Conservation (phyloP, 2,113 vertebrate species). For the Pterocles burchelli region DNA sequence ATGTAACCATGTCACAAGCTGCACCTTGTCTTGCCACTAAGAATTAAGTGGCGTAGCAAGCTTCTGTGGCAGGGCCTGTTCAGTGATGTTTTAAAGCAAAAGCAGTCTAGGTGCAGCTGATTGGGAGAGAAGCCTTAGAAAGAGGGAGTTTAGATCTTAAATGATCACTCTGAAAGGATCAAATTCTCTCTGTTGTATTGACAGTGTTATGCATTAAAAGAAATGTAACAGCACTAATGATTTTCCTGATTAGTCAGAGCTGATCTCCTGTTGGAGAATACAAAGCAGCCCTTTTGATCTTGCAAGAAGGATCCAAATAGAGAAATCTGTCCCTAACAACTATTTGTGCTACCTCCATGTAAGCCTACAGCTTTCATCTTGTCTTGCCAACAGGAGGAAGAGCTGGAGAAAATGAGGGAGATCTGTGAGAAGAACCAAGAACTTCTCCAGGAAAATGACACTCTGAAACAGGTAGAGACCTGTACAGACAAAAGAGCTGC, state of each 20-base stretch:
- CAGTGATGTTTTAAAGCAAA: neutral
- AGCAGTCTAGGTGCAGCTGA: neutral
- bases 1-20: neutral
- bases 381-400: conserved; percentile 82
- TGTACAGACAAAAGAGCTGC: neutral
- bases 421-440: conserved; percentile 86
- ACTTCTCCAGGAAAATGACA: conserved; percentile 82
- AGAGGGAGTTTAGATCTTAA: neutral
- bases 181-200: neutral
- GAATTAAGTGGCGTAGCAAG: neutral
- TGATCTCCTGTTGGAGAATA: neutral
- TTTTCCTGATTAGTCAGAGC: neutral
- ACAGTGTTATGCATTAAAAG: neutral
- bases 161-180: neutral
- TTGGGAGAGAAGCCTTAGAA: neutral
- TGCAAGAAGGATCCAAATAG: neutral
- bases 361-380: neutral
- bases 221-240: no score
- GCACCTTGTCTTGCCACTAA: neutral
- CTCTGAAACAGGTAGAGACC: conserved; percentile 81
- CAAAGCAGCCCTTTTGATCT: neutral
- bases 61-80: neutral
- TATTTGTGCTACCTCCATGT: neutral
- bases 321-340: neutral
- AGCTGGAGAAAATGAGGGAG: conserved; percentile 84